Evolutionary conservation across 1,140 invertebrate species (phyloP).

Genomic region (Cydia fagiglandana): DNA sequence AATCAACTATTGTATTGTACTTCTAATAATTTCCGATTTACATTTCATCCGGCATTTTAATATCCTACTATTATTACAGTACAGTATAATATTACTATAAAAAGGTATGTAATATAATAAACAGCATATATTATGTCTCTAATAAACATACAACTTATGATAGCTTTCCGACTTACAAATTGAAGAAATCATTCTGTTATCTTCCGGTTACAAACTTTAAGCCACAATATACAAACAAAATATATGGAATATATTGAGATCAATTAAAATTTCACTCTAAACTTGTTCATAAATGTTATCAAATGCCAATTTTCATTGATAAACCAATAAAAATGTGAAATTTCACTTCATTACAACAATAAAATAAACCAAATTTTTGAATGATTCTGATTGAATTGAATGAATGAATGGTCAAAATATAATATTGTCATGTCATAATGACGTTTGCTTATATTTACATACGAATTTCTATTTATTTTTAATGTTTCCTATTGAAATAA

Average conservation of each 20-base stretch:
- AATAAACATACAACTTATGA: too few relatives aligned
- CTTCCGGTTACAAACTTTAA: background rate
- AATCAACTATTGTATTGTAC: too few relatives aligned
- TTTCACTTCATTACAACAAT: background rate
- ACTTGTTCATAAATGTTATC: background rate
- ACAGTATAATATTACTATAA: too few relatives aligned
- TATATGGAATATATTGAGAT: background rate
- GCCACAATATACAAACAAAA: background rate
- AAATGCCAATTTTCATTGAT: background rate
- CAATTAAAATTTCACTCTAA: background rate
- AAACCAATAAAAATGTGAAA: background rate
- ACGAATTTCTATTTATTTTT: too few relatives aligned
- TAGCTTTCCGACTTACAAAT: conserved; percentile 36
- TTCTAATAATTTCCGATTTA: too few relatives aligned
- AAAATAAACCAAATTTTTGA: background rate
- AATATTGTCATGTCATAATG: background rate
- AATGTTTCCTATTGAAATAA: too few relatives aligned
- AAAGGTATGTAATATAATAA: too few relatives aligned
- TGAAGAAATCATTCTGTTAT: conserved; percentile 39
- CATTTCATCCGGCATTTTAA: too few relatives aligned
- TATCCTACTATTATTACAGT: too few relatives aligned
- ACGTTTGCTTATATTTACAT: background rate
- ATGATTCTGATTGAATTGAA: too few relatives aligned
- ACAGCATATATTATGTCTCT: too few relatives aligned
- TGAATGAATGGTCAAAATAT: background rate